Evolutionary conservation across 2,888 invertebrate species (phyloP), one percentile per base, ranked within the genome.

Genomic region (Epinotia bilunana): DNA sequence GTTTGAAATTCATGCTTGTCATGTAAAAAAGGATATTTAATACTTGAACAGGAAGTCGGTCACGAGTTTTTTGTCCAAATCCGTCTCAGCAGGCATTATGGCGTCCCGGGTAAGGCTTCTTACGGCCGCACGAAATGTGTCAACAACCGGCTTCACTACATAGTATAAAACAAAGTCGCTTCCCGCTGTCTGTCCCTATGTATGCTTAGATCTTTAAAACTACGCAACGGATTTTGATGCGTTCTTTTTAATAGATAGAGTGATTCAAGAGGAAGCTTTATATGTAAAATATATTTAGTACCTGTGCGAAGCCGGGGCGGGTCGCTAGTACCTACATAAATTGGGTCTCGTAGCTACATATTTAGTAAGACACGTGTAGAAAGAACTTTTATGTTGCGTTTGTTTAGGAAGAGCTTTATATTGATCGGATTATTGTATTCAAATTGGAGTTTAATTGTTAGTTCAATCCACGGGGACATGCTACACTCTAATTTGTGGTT

Each of bases 51-150:
- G 75, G 72, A 75, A 75, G 75, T 75, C 75, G 75, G 75, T 75
- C 75, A 75, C 67, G 61, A 72, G 72, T 61, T 75, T 75, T 75
- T 75, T 72, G 72, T 72, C 53, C 58, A 72, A 75, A 75, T 75
- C 75, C 75, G 71, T 67, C 75, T 72, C 67, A 75, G 60, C 23
- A 60, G 49, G 74, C 71, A 71, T 75, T 75, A 75, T 55, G 71
- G 74, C 46, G 65, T 46, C 43, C 60, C n/a, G 13, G 6, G 58
- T 65, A 74, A 72, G 75, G 75, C 46, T 75, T 75, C 75, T 72
- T 71, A 72, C 67, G 72, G 72, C 62, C 65, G 67, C 60, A 16
- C 28, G 75, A 67, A 75, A 75, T 18, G 3, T 61, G 67, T 72
- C 23, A 72, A 60, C 69, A 60, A n/a, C 55, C 62, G 43, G 74